Conservation (phyloP, 2,113 vertebrate species). For the Myotis yumanensis region DNA sequence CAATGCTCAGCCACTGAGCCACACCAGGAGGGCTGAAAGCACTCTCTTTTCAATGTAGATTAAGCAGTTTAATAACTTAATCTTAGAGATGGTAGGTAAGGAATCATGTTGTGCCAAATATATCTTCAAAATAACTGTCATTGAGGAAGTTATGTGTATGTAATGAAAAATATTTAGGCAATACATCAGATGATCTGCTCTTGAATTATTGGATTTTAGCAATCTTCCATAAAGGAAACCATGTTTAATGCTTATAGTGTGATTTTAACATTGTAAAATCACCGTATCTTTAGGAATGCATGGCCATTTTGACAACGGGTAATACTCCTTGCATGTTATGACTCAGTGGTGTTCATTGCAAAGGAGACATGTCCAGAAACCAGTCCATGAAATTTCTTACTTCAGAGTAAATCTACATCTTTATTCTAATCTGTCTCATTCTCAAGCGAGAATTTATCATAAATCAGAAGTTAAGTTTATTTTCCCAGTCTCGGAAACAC, state of each 20-base stretch:
- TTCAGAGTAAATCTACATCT: neutral
- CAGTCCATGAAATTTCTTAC: neutral
- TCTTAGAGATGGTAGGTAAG: slow-evolving; percentile 52
- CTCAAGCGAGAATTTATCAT: neutral
- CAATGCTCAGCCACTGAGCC: too few relatives aligned
- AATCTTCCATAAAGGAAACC: neutral
- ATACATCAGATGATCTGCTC: neutral
- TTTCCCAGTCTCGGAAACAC: slow-evolving; percentile 75
- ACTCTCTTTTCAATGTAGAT: neutral
- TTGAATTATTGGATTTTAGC: neutral
- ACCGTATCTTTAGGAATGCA: neutral
- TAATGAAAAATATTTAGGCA: slow-evolving; percentile 22
- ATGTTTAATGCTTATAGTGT: neutral
- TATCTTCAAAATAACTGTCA: slow-evolving; percentile 1
- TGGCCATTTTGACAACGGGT: neutral
- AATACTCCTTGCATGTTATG: neutral
- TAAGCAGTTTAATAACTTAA: neutral
- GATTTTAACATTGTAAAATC: neutral
- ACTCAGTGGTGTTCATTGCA: neutral
- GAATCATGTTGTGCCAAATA: slow-evolving; percentile 13
- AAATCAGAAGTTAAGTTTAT: slow-evolving; percentile 70
- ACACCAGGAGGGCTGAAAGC: too few relatives aligned
- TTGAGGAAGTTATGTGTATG: neutral
- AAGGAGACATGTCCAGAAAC: neutral
- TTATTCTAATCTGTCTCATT: slow-evolving; percentile 42